Conservation (phyloP, 2,888 invertebrate genomes). For the Crioceris asparagi region DNA sequence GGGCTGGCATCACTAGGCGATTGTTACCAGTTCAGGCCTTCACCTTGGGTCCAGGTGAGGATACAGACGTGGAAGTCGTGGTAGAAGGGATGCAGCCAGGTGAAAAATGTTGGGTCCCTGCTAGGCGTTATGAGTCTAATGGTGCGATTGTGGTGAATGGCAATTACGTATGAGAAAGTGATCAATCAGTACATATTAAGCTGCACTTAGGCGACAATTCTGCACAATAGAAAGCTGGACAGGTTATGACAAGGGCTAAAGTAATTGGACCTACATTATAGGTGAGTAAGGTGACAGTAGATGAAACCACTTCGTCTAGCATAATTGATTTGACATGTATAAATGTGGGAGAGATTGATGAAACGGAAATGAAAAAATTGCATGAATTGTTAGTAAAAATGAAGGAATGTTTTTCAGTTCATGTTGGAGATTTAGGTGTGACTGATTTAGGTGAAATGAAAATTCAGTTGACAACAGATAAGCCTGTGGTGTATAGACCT, state of each 20-base stretch:
- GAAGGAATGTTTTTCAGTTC: too few relatives aligned
- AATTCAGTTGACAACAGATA: conserved; percentile 9
- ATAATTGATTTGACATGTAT: too few relatives aligned
- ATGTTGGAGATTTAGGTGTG: conserved; percentile 8
- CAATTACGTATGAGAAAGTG: too few relatives aligned
- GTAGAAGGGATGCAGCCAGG: too few relatives aligned
- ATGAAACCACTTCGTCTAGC: too few relatives aligned
- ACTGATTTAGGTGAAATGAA: conserved; percentile 9
- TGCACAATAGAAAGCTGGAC: neutral
- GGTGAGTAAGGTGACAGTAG: neutral
- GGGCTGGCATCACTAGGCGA: neutral
- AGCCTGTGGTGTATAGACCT: conserved; percentile 10
- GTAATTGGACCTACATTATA: neutral
- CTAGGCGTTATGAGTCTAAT: too few relatives aligned
- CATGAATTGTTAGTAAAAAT: too few relatives aligned
- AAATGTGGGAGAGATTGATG: too few relatives aligned
- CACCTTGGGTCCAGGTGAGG: neutral
- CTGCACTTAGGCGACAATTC: neutral
- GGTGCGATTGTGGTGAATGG: too few relatives aligned
- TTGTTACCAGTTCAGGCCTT: neutral
- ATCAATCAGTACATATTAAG: too few relatives aligned
- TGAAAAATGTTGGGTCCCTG: too few relatives aligned
- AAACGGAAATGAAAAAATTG: too few relatives aligned
- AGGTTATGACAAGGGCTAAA: neutral
- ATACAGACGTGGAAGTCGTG: neutral